Evolutionary conservation across 2,113 vertebrate species (phyloP), one percentile per base, ranked within the genome.

Genomic region (Laticauda laticaudata): DNA sequence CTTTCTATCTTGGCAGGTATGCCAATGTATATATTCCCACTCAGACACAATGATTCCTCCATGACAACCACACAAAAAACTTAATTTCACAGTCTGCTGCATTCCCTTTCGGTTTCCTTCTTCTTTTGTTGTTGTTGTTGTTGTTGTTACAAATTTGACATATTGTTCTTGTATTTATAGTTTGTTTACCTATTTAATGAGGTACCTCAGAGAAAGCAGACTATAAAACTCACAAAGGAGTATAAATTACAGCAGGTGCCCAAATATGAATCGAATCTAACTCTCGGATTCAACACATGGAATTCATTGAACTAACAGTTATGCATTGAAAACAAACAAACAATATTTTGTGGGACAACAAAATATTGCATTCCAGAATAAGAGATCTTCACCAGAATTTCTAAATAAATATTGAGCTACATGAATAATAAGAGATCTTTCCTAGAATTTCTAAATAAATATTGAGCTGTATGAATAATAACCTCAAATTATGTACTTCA

Each of bases 171-270:
- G 54, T 51, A 86, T 89, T 85, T 89, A 90, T 11, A 57, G 26
- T 26, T 43, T 81, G 39, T 55, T 55, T 89, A 57, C 87, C 81
- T 89, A n/a, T 45, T 59, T 59, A 86, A 93, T 59, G 61, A 92
- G 18, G 51, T 55, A 55, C 86, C 9, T 85, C 29, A 88, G 23
- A 81, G 24, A 89, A 89, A 48, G 34, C 8, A 81, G 51, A 54
- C 29, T 56, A 75, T 75, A 89, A 75, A 89, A 55, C 53, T n/a
- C 45, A 54, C 6, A 14, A 45, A 92, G 61, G 53, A 10, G 14
- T 34, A 21, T 69, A 89, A 88, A 89, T 11, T 34, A 55, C 61
- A 92, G 34, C 87, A 92, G 92, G 51, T 56, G 9, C 23, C 21
- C 51, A 86, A 89, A 89, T 56, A 34, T n/a, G 23, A n/a, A 45